These are phyloP conservation scores for Manis javanica DNA, from an alignment of 2,797 vertebrate genomes.

Conservation along the genomic window DNA sequence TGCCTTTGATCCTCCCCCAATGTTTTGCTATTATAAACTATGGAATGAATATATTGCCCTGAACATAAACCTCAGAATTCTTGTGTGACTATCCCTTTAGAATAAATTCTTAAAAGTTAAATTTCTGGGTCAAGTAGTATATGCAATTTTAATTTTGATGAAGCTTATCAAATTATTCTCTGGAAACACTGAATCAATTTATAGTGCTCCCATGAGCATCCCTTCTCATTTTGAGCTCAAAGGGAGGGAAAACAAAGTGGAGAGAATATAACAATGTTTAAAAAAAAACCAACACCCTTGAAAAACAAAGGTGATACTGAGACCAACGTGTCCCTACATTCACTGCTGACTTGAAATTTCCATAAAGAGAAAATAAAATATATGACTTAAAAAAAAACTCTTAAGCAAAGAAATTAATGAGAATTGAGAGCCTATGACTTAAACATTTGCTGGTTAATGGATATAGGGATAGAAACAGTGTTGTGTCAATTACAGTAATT, in stretches of 20 bases:
- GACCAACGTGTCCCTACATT: slow-evolving; percentile 5
- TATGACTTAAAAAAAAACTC: not conserved
- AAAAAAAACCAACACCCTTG: not conserved
- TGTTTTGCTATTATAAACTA: not conserved
- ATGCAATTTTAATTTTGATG: slow-evolving; percentile 51
- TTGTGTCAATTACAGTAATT: slow-evolving; percentile 60
- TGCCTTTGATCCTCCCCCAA: not conserved
- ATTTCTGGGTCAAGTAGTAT: slow-evolving; percentile 12
- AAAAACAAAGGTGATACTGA: not conserved
- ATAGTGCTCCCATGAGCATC: not conserved
- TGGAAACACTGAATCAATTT: slow-evolving; percentile 21
- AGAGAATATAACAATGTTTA: not conserved
- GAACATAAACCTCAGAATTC: slow-evolving; percentile 15
- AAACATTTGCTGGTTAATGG: slow-evolving; percentile 67
- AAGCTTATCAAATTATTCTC: slow-evolving; percentile 52
- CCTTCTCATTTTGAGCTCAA: slow-evolving; percentile 47
- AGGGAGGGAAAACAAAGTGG: slow-evolving; percentile 31
- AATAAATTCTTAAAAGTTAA: slow-evolving; percentile 41
- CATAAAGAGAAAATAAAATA: slow-evolving; percentile 66
- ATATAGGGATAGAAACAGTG: slow-evolving; percentile 72
- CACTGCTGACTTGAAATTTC: slow-evolving; percentile 58
- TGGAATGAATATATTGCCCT: not conserved
- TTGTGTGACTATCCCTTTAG: not conserved
- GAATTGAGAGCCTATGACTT: slow-evolving; percentile 59
- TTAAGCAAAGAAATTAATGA: slow-evolving; percentile 63